Evolutionary conservation across 2,113 vertebrate genomes (phyloP), one percentile per base, ranked within the genome.

Genomic region (Datnioides undecimradiatus): DNA sequence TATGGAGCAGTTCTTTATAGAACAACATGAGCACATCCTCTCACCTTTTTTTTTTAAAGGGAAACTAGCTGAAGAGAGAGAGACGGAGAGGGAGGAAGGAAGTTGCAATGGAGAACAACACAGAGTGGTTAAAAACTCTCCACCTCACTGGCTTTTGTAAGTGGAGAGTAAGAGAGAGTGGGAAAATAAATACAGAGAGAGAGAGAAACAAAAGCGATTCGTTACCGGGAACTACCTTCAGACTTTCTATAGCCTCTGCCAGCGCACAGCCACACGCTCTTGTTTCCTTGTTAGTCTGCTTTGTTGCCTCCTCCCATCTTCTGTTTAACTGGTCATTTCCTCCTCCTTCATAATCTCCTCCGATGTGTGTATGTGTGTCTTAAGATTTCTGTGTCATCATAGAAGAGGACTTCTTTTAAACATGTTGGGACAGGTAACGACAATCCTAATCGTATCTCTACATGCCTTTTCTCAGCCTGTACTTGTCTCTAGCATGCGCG

Each of bases 381-480:
- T 31, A 62, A 55, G 9, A 41, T 54, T 70, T 8, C 57, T 73
- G 13, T 70, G 57, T 82, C 66, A 45, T 46, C 65, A 81, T 73
- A 60, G 29, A 78, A 75, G 79, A 78, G 86, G 76, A 85, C 64
- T 65, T 31, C 16, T 65, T 78, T 41, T 80, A 64, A 83, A 52
- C 79, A 75, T 70, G 73, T 66, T 21, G 1, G 6, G 11, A 69
- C 79, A 90, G 93, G 92, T 94, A 91, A 89, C 9, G 19, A n/a
- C 34, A 12, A 36, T 31, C 51, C 11, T 40, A 16, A 84, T 63
- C 9, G 1, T 57, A 27, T 71, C 25, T 57, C 23, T 57, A 3
- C 23, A 7, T 4, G 9, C 59, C 14, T 51, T 25, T 27, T n/a
- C 17, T 52, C 8, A 68, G 33, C 29, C 41, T 80, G 2, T 59